These are phyloP conservation scores for Drosophila funebris DNA, from an alignment of 1,140 invertebrate genomes.

Conservation along the genomic window DNA sequence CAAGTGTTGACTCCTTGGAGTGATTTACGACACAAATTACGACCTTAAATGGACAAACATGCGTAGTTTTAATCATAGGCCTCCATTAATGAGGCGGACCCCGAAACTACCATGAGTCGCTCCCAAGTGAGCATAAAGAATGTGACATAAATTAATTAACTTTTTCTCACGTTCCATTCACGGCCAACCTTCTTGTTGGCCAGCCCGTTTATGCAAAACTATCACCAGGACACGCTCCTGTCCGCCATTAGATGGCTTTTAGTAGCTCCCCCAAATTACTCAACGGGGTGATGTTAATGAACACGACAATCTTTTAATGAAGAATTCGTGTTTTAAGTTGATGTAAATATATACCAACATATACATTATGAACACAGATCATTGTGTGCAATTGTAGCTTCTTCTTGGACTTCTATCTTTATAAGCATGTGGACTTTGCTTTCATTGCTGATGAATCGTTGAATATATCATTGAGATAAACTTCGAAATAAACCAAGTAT, in stretches of 20 bases:
- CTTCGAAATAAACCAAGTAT: no score
- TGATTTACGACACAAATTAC: constrained; percentile 80
- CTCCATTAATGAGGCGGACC: constrained; percentile 54
- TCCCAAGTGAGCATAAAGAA: constrained; percentile 70
- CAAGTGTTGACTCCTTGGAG: constrained; percentile 52
- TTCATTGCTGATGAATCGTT: background rate
- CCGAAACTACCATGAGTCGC: constrained; percentile 42
- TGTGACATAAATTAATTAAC: constrained; percentile 81
- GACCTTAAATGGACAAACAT: constrained; percentile 80
- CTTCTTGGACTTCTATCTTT: no score
- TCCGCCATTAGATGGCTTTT: background rate
- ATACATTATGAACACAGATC: background rate
- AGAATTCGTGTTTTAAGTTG: background rate
- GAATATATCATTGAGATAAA: background rate
- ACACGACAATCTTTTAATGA: background rate
- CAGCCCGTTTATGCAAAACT: constrained; percentile 78
- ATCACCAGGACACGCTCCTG: constrained; percentile 32
- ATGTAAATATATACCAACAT: background rate
- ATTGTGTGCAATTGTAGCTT: background rate
- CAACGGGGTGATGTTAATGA: constrained; percentile 26
- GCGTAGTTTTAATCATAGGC: constrained; percentile 79
- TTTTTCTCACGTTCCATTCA: constrained; percentile 69
- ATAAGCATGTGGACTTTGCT: background rate
- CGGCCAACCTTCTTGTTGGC: constrained; percentile 39
- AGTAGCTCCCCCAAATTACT: constrained; percentile 10